These are phyloP conservation scores for Osmerus eperlanus DNA, from an alignment of 2,113 vertebrate genomes.

Conservation along the genomic window DNA sequence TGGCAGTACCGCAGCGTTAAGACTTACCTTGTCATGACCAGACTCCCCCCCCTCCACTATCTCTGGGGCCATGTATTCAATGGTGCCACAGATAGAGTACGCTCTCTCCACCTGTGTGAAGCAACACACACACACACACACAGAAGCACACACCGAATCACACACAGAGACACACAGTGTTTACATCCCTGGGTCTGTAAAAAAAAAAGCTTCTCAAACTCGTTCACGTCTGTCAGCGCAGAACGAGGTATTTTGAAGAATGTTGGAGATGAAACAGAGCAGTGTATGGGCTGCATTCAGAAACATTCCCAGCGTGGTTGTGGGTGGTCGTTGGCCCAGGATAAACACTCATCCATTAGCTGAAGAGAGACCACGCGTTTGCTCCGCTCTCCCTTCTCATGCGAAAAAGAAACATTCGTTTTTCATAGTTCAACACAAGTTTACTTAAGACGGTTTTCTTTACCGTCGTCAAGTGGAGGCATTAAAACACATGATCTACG, in stretches of 20 bases:
- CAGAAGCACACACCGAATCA: not conserved
- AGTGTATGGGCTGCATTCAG: not conserved
- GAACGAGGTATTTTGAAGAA: not conserved
- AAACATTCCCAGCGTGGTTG: not conserved
- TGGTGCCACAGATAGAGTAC: conserved; percentile 95
- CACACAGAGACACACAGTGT: not conserved
- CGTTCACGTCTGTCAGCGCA: not conserved
- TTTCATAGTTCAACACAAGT: too few species aligned
- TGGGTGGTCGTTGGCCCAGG: conserved; percentile 15
- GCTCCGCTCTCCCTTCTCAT: too few species aligned
- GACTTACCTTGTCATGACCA: conserved; percentile 92
- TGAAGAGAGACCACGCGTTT: too few species aligned
- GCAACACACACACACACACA: not conserved
- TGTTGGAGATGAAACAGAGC: not conserved
- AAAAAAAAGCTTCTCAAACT: too few species aligned
- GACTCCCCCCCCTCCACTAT: conserved; percentile 91
- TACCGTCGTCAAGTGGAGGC: not conserved
- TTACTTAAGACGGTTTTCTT: too few species aligned
- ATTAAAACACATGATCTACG: too few species aligned
- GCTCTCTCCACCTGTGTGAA: conserved; percentile 83
- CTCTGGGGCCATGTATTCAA: conserved; percentile 99
- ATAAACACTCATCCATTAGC: conserved; percentile 31
- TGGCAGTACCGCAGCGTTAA: not conserved
- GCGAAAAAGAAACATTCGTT: too few species aligned
- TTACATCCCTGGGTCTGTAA: too few species aligned